phyloP scores from a whole-genome alignment of 2,113 vertebrate genomes.

The Onychostoma macrolepis region DNA sequence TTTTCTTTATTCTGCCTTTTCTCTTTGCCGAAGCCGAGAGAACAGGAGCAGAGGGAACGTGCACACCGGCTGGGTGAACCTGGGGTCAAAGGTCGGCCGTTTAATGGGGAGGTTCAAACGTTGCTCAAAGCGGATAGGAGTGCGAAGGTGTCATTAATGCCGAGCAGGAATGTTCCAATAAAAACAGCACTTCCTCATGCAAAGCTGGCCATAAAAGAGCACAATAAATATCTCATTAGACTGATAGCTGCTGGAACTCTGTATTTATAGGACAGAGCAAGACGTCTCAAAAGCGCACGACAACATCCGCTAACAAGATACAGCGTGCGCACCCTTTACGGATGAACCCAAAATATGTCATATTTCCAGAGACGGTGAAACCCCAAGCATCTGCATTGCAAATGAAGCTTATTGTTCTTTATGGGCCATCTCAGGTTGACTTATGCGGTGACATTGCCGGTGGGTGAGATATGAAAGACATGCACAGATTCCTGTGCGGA shows the following conservation, averaged over 20 bases:
- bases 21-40: conserved; percentile 60
- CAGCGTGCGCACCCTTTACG: neutral
- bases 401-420: conserved; percentile 52
- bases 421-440: conserved; percentile 38
- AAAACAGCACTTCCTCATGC: conserved; percentile 74
- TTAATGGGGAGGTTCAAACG: conserved; percentile 77
- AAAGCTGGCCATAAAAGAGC: conserved; percentile 56
- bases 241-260: conserved; percentile 25
- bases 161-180: conserved; percentile 74
- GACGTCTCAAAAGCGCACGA: neutral
- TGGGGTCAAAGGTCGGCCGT: conserved; percentile 74
- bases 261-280: neutral
- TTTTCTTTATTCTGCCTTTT: conserved; percentile 69
- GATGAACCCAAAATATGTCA: conserved; percentile 22
- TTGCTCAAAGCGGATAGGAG: conserved; percentile 72
- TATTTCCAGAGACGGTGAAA: neutral
- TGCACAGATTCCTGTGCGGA: neutral
- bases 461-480: conserved; percentile 34
- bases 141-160: conserved; percentile 74
- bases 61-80: conserved; percentile 73
- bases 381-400: conserved; percentile 45
- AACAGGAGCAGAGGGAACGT: conserved; percentile 65
- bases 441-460: conserved; percentile 46
- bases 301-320: conserved; percentile 34
- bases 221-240: conserved; percentile 55